Percentiles rank a stretch among this genome's conserved stretches.
Evolutionary conservation across 2,113 vertebrate species (phyloP).

Genomic region (Gambusia affinis): DNA sequence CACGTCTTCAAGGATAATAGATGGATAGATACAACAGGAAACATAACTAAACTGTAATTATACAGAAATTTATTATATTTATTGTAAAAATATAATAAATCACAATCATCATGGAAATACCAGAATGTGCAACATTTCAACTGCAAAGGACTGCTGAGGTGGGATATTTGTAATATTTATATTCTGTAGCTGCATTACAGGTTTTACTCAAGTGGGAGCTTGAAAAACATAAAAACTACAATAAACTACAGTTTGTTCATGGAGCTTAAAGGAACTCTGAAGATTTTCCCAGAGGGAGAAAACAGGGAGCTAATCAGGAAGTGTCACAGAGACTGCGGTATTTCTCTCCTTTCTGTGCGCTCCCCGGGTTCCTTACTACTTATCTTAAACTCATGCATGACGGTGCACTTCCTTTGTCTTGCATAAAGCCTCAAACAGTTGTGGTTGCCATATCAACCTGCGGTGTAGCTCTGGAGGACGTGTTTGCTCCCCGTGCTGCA

Average conservation of each 20-base stretch:
- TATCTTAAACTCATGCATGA: neutral
- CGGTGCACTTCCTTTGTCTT: neutral
- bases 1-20: too few relatives aligned
- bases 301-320: neutral
- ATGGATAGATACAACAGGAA: too few relatives aligned
- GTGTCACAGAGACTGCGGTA: neutral
- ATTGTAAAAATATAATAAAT: neutral
- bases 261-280: neutral
- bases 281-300: neutral
- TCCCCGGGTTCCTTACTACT: neutral
- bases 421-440: neutral
- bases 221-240: too few relatives aligned
- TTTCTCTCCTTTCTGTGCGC: neutral
- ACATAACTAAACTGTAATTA: too few relatives aligned
- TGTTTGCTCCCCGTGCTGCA: slow-evolving; percentile 30
- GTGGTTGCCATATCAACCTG: slow-evolving; percentile 41
- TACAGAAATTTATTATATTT: too few relatives aligned
- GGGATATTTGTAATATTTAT: neutral
- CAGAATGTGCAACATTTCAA: neutral
- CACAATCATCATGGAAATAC: neutral
- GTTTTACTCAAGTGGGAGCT: too few relatives aligned
- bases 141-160: neutral
- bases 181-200: too few relatives aligned
- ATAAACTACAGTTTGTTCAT: neutral
- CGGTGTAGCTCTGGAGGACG: slow-evolving; percentile 3